Base-by-base conservation (phyloP, 2,113 vertebrate genomes). In the Crotalus helleri region DNA sequence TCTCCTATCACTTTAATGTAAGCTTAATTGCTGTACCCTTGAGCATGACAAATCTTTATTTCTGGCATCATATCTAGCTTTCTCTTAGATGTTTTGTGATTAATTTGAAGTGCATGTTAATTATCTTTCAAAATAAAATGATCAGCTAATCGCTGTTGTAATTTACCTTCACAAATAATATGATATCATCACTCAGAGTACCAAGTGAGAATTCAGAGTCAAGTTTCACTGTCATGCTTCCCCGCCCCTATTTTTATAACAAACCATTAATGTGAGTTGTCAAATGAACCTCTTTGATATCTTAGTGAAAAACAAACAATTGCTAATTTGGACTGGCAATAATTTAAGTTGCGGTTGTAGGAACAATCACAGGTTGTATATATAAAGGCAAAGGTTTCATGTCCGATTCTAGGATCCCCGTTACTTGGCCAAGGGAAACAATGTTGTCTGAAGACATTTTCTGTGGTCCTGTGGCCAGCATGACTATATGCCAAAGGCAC, bases 71-170 rank as follows among this genome's bases (percentile, higher is more conserved):
- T 57, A 95, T 95, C 93, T 24, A 92, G 81, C 81, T 90, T 91
- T 94, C 53, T 85, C 89, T 26, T 17, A 94, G 81, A 95, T 92
- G 0, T 54, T 90, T 64, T 39, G 91, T n/a, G 4, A 93, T 96
- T 95, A 95, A 93, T 15, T 94, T 92, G 44, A 95, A 95, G 94
- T 88, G 92, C 11, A 21, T 21, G n/a, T 23, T 95, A 96, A 95
- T 96, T 95, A 93, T 17, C 92, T 26, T 93, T 94, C 87, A 95
- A 96, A 96, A 93, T 53, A 93, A 94, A 94, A 95, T 92, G 88
- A 92, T 94, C 94, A 3, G 90, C 49, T 95, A 95, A 95, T 95
- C 95, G 92, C 90, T 29, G 89, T 94, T 92, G 74, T 53, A 96
- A 95, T 95, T 93, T 93, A 94, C 94, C 95, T 91, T 53, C 1